Evolutionary conservation across 2,113 vertebrate species (phyloP), one percentile per base, ranked within the genome.

Genomic region (Chionis minor): DNA sequence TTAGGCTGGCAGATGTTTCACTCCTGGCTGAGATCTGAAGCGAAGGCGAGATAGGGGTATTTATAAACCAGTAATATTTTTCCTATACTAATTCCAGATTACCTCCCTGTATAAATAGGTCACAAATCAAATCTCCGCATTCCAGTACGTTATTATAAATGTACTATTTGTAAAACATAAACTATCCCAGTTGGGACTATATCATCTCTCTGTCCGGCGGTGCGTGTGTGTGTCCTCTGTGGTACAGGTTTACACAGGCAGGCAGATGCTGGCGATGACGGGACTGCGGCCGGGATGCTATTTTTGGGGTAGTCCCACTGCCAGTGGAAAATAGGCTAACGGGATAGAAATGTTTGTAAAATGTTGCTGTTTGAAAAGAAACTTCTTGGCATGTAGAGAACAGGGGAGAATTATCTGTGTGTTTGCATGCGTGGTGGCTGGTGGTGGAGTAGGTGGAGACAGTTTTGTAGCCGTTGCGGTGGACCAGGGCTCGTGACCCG

Each of bases 1-100:
- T 96, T 95, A 96, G 95, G 91, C 95, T 98, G 97, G 97, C 97
- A 98, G 97, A 98, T 98, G 97, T 97, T 98, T 98, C 94, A 62
- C 95, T 97, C 96, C 97, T 97, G 96, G 94, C 95, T 91, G 94
- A 94, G 96, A 90, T 92, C 65, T 83, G 93, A 96, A 85, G 93
- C 58, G 9, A 93, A 94, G 92, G 96, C 96, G 58, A 98, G 96
- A 96, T 97, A 96, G 94, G 90, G 92, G 96, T 97, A 97, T 98
- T 98, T 98, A 98, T 98, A 98, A 97, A 97, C 81, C 96, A 71
- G 87, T 55, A 67, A 92, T 96, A 94, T 94, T 97, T 97, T 96
- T 96, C 96, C 97, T 95, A 92, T 94, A 83, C 96, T 95, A 86
- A 96, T 96, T 97, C 96, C 96, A 97, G 90, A 95, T 96, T 95